Percentiles rank a stretch among this genome's conserved stretches.
phyloP scores from a whole-genome alignment of 2,888 invertebrate species.

The Theodoxus fluviatilis region DNA sequence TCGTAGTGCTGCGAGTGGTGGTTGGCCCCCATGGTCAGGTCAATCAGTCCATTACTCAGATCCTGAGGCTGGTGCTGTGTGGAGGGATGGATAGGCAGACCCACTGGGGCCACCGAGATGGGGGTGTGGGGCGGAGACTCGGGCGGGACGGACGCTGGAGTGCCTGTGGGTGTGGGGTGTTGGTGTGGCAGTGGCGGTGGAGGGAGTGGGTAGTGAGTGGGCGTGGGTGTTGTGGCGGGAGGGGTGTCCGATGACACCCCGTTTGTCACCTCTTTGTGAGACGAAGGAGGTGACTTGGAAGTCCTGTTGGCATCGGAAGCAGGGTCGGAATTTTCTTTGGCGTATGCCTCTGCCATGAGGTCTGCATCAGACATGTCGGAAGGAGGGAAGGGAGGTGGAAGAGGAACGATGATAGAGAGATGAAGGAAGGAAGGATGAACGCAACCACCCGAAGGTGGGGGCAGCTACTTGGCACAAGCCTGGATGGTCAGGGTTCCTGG shows the following conservation, averaged over 20 bases:
- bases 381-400: constrained; percentile 5
- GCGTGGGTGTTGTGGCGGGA: constrained; percentile 37
- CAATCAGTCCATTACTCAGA: no score
- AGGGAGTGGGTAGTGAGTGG: constrained; percentile 26
- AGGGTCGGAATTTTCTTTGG: constrained; percentile 32
- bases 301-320: no score
- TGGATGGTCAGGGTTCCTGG: constrained; percentile 16
- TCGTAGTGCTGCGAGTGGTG: no score
- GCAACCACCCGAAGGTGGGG: constrained; percentile 1
- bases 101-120: no score
- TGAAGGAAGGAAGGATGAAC: constrained; percentile 1
- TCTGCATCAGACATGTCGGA: constrained; percentile 47
- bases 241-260: constrained; percentile 35
- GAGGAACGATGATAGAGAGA: constrained; percentile 8
- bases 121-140: no score
- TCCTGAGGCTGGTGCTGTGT: no score
- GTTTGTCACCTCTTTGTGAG: constrained; percentile 34
- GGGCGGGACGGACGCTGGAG: no score
- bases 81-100: no score
- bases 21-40: no score
- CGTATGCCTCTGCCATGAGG: constrained; percentile 49
- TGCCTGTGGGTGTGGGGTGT: constrained; percentile 24
- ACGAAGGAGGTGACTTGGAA: no score
- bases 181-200: constrained; percentile 22
- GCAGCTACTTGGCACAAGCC: constrained; percentile 17